These are phyloP conservation scores for Machaerirhynchus nigripectus DNA, from an alignment of 2,113 vertebrate species.

Conservation along the genomic window DNA sequence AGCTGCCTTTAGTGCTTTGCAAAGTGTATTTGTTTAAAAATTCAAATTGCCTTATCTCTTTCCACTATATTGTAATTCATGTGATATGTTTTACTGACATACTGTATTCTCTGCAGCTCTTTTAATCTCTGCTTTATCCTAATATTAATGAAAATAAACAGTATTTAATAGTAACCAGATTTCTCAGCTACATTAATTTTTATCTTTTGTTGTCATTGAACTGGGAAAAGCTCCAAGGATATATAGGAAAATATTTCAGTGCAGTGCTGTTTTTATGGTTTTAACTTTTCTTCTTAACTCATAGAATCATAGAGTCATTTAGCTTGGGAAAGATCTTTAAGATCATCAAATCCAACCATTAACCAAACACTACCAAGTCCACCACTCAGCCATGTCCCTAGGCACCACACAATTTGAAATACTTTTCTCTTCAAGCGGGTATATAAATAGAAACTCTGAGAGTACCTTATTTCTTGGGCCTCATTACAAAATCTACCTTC, in stretches of 20 bases:
- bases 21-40: not conserved
- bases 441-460: not conserved
- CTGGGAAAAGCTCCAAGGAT: not conserved
- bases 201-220: not conserved
- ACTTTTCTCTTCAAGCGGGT: not conserved
- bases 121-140: not conserved
- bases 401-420: not conserved
- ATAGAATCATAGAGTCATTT: not conserved
- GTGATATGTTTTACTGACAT: not conserved
- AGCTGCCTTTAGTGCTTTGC: not conserved
- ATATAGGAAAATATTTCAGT: not conserved
- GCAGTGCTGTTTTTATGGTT: not conserved
- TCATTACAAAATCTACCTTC: not conserved
- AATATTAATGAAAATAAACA: not conserved
- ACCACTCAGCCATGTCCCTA: not conserved
- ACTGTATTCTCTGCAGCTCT: not conserved
- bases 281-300: not conserved
- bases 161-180: not conserved
- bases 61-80: not conserved
- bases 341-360: not conserved
- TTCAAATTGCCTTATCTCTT: not conserved
- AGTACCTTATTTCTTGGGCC: not conserved
- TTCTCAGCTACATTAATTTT: not conserved
- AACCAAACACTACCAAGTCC: not conserved
- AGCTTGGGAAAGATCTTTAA: not conserved